phyloP scores from a whole-genome alignment of 2,113 vertebrate genomes.

The Stegostoma tigrinum region DNA sequence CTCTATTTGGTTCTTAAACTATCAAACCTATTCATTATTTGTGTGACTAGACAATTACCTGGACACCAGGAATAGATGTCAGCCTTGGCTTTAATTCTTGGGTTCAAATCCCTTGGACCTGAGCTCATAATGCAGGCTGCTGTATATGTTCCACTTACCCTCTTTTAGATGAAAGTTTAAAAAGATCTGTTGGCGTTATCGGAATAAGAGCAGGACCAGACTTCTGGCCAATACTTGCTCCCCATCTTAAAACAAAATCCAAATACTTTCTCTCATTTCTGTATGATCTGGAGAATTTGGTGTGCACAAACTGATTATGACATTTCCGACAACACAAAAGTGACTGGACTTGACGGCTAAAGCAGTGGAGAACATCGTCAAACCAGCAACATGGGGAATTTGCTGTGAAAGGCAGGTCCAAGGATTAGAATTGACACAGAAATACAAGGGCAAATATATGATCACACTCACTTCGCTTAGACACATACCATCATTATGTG shows the following conservation, averaged over 20 bases:
- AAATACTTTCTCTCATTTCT: neutral
- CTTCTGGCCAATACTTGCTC: neutral
- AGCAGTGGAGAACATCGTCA: neutral
- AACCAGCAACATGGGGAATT: neutral
- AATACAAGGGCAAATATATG: no score
- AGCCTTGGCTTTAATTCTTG: neutral
- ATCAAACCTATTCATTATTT: neutral
- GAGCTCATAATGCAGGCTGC: neutral
- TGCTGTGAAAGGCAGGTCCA: neutral
- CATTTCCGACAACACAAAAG: neutral
- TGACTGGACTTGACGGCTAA: neutral
- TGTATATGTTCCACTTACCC: neutral
- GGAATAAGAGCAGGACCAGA: neutral
- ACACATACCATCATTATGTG: neutral
- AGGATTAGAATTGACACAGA: neutral
- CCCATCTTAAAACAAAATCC: neutral
- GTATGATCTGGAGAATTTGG: neutral
- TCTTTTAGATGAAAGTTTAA: neutral
- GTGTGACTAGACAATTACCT: neutral
- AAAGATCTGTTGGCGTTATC: neutral
- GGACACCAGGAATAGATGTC: neutral
- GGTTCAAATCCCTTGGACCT: neutral
- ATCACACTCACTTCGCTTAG: neutral
- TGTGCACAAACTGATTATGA: neutral
- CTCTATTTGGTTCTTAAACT: neutral